A percentile compares a stretch with the other conserved stretches of the same genome.
Conservation (phyloP, 2,797 vertebrate genomes). For the Menidia menidia region DNA sequence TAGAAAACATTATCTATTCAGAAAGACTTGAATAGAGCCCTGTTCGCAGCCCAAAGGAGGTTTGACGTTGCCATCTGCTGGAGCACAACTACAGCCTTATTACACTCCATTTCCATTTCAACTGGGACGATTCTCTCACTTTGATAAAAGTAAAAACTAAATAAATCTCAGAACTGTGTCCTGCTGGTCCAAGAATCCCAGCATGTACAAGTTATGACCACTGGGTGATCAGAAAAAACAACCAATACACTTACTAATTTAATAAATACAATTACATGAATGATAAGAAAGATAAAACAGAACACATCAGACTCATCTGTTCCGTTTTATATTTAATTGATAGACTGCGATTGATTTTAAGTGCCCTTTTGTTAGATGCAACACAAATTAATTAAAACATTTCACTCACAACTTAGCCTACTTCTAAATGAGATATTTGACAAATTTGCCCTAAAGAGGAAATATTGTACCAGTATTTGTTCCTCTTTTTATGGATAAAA, state of each 20-base stretch:
- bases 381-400: constrained; percentile 33
- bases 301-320: constrained; percentile 18
- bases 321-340: constrained; percentile 52
- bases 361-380: constrained; percentile 24
- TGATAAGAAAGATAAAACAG: constrained; percentile 16
- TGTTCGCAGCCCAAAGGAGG: not conserved
- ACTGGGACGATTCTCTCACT: not conserved
- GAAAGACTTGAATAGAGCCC: not conserved
- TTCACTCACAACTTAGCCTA: constrained; percentile 34
- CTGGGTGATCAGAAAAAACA: constrained; percentile 19
- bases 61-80: constrained; percentile 29
- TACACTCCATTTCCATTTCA: not conserved
- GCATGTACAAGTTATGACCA: constrained; percentile 35
- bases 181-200: not conserved
- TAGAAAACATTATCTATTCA: too few species aligned
- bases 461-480: constrained; percentile 47
- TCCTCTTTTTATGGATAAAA: constrained; percentile 14
- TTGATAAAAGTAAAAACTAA: not conserved
- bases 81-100: not conserved
- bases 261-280: not conserved
- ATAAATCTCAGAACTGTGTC: not conserved
- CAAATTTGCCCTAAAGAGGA: constrained; percentile 18
- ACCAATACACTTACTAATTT: constrained; percentile 1
- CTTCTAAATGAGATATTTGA: constrained; percentile 25
- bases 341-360: constrained; percentile 47